Base-by-base conservation (phyloP, 1,140 invertebrate species). In the Drosophila lini region DNA sequence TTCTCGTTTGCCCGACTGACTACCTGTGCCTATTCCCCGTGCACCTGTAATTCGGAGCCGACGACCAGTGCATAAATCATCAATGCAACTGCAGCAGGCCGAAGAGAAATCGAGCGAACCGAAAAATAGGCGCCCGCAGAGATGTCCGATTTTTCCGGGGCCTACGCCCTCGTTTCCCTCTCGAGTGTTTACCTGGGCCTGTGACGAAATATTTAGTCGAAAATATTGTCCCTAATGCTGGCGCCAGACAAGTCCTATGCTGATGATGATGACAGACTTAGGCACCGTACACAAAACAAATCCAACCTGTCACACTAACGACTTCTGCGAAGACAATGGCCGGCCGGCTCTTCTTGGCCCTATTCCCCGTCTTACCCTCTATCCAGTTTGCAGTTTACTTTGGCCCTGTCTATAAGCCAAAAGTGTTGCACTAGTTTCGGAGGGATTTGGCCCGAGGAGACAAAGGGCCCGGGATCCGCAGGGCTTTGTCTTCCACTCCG, bases 181-280 rank as follows among this genome's bases (percentile, higher is more conserved):
- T 38, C 38, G 9, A 32, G 31, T 22, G 40, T 68, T 79, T 74
- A 79, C 71, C 69, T 59, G 57, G 45, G 71, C 55, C 83, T 86
- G 81, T 90, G 86, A 90, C 86, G 83, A 91, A 91, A 91, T 91
- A 91, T 91, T 91, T 91, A 89, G 83, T 88, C 83, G 83, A 88
- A 88, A 91, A 91, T 89, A 90, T 90, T 90, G 78, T 91, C 89
- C 76, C 84, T 91, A 91, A 91, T 91, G 89, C 89, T 91, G 89
- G 89, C 89, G 89, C 89, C 89, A 91, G 89, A 91, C 89, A 89
- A 89, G 75, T 84, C 81, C 80, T 91, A 85, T 85, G 89, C 89
- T 91, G 89, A 91, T 91, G 89, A 91, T 91, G 88, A 91, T 90
- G 85, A 90, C 88, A 91, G 88, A 91, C 89, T 91, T 89, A 85